These are phyloP conservation scores for Melierax canorus DNA, from an alignment of 2,113 vertebrate genomes.

Conservation along the genomic window DNA sequence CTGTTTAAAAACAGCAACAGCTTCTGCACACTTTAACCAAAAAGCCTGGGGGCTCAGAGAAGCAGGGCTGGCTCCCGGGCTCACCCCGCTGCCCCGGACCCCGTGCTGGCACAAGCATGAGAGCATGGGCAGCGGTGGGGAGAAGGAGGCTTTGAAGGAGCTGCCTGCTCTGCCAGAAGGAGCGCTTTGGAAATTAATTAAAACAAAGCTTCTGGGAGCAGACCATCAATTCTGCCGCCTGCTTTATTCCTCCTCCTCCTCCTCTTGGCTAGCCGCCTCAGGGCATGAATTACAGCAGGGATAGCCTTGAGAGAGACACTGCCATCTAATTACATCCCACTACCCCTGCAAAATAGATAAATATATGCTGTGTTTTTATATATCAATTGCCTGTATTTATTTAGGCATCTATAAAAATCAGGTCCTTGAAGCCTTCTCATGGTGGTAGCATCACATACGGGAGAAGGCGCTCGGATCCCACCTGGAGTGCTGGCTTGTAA, in stretches of 20 bases:
- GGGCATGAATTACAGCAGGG: neutral
- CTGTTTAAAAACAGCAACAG: neutral
- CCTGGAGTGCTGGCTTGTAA: neutral
- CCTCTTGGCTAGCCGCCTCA: neutral
- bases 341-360: neutral
- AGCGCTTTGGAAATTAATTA: neutral
- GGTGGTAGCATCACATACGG: neutral
- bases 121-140: rapidly evolving
- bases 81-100: neutral
- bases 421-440: neutral
- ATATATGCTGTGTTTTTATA: neutral
- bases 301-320: neutral
- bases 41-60: neutral
- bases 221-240: neutral
- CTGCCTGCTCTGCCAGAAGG: neutral
- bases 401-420: neutral
- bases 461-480: rapidly evolving
- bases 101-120: neutral
- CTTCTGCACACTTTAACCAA: neutral
- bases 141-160: neutral
- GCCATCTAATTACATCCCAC: neutral
- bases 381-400: neutral
- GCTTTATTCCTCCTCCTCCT: constrained; percentile 15
- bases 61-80: rapidly evolving
- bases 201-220: constrained; percentile 24